phyloP scores from a whole-genome alignment of 2,888 invertebrate genomes.

The Drosophila putrida region DNA sequence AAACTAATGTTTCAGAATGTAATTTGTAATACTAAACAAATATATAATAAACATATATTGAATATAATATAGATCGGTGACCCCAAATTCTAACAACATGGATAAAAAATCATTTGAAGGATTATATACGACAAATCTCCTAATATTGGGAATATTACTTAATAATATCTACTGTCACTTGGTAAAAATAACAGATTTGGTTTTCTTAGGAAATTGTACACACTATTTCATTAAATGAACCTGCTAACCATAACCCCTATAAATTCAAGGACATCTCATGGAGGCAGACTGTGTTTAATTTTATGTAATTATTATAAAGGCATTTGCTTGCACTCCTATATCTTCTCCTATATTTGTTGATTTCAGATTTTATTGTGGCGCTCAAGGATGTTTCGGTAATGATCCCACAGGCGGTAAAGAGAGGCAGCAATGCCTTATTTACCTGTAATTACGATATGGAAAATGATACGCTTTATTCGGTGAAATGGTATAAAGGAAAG shows the following conservation, averaged over 20 bases:
- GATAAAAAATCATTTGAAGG: neutral
- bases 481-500: slow-evolving; percentile 94
- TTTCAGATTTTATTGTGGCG: slow-evolving; percentile 84
- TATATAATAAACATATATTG: no score
- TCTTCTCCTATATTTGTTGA: slow-evolving; percentile 22
- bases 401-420: slow-evolving; percentile 89
- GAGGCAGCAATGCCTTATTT: slow-evolving; percentile 89
- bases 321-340: slow-evolving; percentile 25
- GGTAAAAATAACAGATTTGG: neutral
- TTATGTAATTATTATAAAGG: slow-evolving; percentile 46
- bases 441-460: slow-evolving; percentile 93
- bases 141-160: neutral
- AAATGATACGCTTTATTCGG: slow-evolving; percentile 91
- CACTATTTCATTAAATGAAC: slow-evolving; percentile 23
- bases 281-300: slow-evolving; percentile 51
- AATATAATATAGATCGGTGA: no score
- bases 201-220: slow-evolving; percentile 2
- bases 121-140: neutral
- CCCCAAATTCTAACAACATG: neutral
- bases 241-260: neutral
- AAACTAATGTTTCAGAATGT: no score
- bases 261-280: slow-evolving; percentile 2
- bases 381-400: slow-evolving; percentile 89
- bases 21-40: no score
- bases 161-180: neutral